phyloP scores from a whole-genome alignment of 2,888 invertebrate genomes.

The Mythimna pallens region DNA sequence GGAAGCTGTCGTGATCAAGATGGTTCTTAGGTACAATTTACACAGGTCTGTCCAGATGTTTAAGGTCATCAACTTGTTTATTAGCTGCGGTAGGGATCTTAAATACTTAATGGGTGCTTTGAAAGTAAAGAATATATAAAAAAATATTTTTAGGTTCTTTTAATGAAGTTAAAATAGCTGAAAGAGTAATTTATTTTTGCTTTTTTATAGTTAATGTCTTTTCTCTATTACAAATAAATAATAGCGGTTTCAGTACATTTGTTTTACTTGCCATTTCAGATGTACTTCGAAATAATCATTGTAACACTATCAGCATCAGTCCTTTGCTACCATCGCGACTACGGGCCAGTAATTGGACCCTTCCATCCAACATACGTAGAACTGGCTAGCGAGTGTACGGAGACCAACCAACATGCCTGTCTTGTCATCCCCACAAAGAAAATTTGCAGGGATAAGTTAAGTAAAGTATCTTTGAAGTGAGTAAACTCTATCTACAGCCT shows the following conservation, averaged over 20 bases:
- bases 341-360: constrained; percentile 64
- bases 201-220: too few relatives aligned
- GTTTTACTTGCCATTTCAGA: constrained; percentile 41
- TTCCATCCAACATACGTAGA: constrained; percentile 61
- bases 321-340: constrained; percentile 30
- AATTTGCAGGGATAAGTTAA: constrained; percentile 66
- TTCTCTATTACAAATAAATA: too few relatives aligned
- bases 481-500: not conserved
- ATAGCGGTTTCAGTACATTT: not conserved
- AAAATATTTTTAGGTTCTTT: too few relatives aligned
- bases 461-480: constrained; percentile 38
- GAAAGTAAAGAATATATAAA: too few relatives aligned
- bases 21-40: too few relatives aligned
- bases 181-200: too few relatives aligned
- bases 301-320: constrained; percentile 17
- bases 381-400: constrained; percentile 62
- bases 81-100: too few relatives aligned
- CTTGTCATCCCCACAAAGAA: constrained; percentile 69
- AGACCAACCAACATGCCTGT: constrained; percentile 61
- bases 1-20: too few relatives aligned
- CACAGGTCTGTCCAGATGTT: too few relatives aligned
- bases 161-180: too few relatives aligned
- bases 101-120: too few relatives aligned
- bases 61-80: too few relatives aligned
- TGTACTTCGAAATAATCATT: constrained; percentile 27